Evolutionary conservation across 2,113 vertebrate species (phyloP).

Genomic region (Misgurnus anguillicaudatus): DNA sequence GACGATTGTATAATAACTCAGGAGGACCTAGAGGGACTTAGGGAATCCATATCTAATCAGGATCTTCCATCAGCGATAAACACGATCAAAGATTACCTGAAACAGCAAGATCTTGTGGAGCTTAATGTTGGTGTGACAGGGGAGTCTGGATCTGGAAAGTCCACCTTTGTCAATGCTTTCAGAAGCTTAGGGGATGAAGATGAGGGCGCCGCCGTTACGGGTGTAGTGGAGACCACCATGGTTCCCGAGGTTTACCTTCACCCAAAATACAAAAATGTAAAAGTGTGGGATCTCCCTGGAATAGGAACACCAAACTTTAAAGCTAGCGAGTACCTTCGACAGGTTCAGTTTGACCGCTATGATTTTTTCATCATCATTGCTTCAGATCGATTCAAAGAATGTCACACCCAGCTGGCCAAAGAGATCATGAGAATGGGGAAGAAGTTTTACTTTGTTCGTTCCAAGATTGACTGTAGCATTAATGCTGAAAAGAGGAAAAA

Average conservation of each 20-base stretch:
- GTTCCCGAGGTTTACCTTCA: slow-evolving; percentile 63
- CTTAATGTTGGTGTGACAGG: slow-evolving; percentile 74
- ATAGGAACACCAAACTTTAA: slow-evolving; percentile 68
- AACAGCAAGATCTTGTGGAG: slow-evolving; percentile 35
- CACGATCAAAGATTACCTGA: slow-evolving; percentile 49
- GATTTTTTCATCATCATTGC: slow-evolving; percentile 76
- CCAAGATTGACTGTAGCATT: slow-evolving; percentile 71
- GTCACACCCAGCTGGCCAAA: slow-evolving; percentile 61
- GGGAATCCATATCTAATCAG: slow-evolving; percentile 18
- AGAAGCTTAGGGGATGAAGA: slow-evolving; percentile 69
- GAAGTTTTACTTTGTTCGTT: slow-evolving; percentile 75
- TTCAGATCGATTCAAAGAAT: slow-evolving; percentile 66
- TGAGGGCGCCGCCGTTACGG: slow-evolving; percentile 65
- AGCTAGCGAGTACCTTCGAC: slow-evolving; percentile 66
- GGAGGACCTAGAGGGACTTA: slow-evolving; percentile 18
- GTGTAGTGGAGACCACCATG: slow-evolving; percentile 70
- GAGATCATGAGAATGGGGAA: slow-evolving; percentile 67
- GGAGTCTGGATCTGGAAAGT: slow-evolving; percentile 60
- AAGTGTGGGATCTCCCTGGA: slow-evolving; percentile 75
- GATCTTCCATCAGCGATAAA: slow-evolving; percentile 36
- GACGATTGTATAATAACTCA: too few species aligned
- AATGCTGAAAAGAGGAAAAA: slow-evolving; percentile 56
- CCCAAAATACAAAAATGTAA: slow-evolving; percentile 65
- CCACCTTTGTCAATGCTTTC: too few species aligned
- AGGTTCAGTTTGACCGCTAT: slow-evolving; percentile 42